These are phyloP conservation scores for Haliclona indistincta DNA, from an alignment of 37 sponge, comb jelly and placozoan genomes.

Conservation along the genomic window DNA sequence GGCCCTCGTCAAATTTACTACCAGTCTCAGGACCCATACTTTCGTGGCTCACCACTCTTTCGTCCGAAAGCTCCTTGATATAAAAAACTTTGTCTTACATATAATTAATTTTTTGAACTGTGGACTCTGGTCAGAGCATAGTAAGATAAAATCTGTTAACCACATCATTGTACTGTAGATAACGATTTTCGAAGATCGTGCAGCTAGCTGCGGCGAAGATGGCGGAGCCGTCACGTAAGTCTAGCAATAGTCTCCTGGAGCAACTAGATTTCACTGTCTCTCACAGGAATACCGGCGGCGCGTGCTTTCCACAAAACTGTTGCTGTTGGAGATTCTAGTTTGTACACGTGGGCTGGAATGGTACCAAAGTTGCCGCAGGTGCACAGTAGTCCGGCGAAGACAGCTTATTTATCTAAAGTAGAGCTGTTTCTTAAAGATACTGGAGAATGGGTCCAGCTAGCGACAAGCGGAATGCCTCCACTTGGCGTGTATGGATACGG, in stretches of 20 bases:
- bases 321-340: no score
- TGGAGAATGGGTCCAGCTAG: neutral
- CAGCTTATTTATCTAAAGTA: neutral
- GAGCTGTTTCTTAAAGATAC: neutral
- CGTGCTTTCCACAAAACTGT: no score
- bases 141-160: no score
- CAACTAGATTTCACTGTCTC: no score
- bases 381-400: neutral
- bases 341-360: conserved; percentile 1
- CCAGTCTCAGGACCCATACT: conserved; percentile 89
- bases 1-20: conserved; percentile 59
- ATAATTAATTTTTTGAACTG: neutral
- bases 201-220: no score
- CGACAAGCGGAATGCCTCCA: neutral
- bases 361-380: neutral
- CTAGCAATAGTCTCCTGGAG: no score
- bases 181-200: neutral
- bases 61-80: neutral
- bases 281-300: no score
- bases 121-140: no score
- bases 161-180: no score
- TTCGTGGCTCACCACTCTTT: conserved; percentile 80
- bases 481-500: conserved; percentile 1
- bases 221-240: no score
- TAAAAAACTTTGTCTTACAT: neutral